phyloP scores from a whole-genome alignment of 2,888 invertebrate genomes.

The Entomobrya multifasciata region DNA sequence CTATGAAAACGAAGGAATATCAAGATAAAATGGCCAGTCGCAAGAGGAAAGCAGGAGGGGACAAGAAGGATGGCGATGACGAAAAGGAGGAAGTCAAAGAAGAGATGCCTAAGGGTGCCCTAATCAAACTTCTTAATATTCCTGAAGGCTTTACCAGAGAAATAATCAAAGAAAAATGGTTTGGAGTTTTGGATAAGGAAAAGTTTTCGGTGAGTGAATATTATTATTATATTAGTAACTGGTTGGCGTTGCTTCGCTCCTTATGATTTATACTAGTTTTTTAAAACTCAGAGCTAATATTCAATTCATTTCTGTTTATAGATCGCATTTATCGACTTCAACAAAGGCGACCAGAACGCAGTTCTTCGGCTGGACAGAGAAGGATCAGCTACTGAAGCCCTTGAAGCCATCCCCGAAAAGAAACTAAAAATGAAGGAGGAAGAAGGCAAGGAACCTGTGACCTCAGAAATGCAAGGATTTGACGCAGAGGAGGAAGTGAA shows the following conservation, averaged over 20 bases:
- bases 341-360: constrained; percentile 88
- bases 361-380: constrained; percentile 88
- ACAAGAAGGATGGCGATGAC: constrained; percentile 79
- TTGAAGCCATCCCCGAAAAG: constrained; percentile 74
- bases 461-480: constrained; percentile 46
- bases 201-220: constrained; percentile 77
- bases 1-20: constrained; percentile 80
- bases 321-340: constrained; percentile 89
- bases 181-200: constrained; percentile 84
- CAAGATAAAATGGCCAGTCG: constrained; percentile 79
- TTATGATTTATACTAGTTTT: not conserved
- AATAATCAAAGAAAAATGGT: constrained; percentile 87
- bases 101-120: constrained; percentile 87
- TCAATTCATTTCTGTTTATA: constrained; percentile 42
- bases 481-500: constrained; percentile 70
- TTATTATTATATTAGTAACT: too few species aligned
- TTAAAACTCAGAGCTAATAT: not conserved
- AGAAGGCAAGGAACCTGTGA: constrained; percentile 38
- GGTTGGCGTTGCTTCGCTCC: not conserved
- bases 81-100: constrained; percentile 55
- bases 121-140: constrained; percentile 87
- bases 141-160: constrained; percentile 85
- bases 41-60: constrained; percentile 78
- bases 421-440: constrained; percentile 71
- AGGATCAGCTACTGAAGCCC: constrained; percentile 84